Evolutionary conservation across 2,113 vertebrate species (phyloP).

Genomic region (Mus musculus): GRCm39 chr1:119761001-119761500

Average conservation of each 20-base stretch:
- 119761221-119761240: background rate
- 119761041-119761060: background rate
- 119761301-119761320: slow-evolving; percentile 23
- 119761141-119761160: background rate
- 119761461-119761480: slow-evolving; percentile 23
- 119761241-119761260: background rate
- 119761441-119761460: slow-evolving; percentile 50
- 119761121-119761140: background rate
- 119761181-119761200: slow-evolving; percentile 47
- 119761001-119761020: slow-evolving; percentile 59
- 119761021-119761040: background rate
- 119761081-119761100: slow-evolving; percentile 25
- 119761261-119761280: background rate
- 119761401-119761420: background rate
- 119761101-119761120: background rate
- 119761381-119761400: background rate
- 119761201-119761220: slow-evolving; percentile 32
- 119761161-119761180: background rate
- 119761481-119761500: slow-evolving; percentile 41
- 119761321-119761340: slow-evolving; percentile 34
- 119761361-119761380: slow-evolving; percentile 42
- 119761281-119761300: background rate
- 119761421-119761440: background rate
- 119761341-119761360: background rate
- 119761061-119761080: background rate